Percentiles rank a stretch among this genome's conserved stretches.
Evolutionary conservation across 1,140 invertebrate species (phyloP).

Genomic region (Conus ventricosus): DNA sequence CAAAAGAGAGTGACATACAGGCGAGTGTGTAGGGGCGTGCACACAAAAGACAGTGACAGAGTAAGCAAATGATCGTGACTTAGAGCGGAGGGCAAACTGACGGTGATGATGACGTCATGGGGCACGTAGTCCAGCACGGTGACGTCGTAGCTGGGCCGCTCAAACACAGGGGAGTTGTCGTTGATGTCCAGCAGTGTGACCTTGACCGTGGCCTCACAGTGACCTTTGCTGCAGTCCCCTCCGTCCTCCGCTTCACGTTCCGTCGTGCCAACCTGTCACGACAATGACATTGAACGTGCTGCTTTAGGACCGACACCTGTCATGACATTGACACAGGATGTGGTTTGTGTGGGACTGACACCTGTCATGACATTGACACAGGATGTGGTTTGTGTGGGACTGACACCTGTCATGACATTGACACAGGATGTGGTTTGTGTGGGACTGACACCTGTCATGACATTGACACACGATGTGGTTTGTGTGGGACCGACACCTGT

Average conservation of each 20-base stretch:
- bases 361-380: no score
- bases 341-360: neutral
- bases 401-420: no score
- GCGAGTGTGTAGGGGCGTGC: no score
- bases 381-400: no score
- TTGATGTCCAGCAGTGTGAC: conserved; percentile 30
- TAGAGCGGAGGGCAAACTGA: neutral
- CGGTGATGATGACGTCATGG: neutral
- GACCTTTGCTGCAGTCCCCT: neutral
- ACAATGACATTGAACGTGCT: neutral
- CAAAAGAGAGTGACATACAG: no score
- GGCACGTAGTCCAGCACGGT: neutral
- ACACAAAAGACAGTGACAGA: neutral
- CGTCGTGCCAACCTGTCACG: conserved; percentile 3
- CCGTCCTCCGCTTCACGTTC: neutral
- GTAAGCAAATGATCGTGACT: no score
- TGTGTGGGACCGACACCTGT: no score
- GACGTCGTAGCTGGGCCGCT: neutral
- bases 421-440: no score
- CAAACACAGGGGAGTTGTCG: conserved; percentile 18
- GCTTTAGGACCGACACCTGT: no score
- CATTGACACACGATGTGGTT: no score
- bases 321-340: neutral
- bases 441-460: no score
- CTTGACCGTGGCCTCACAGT: conserved; percentile 11